phyloP scores from a whole-genome alignment of 2,888 invertebrate species.

The Dasypogon diadema region DNA sequence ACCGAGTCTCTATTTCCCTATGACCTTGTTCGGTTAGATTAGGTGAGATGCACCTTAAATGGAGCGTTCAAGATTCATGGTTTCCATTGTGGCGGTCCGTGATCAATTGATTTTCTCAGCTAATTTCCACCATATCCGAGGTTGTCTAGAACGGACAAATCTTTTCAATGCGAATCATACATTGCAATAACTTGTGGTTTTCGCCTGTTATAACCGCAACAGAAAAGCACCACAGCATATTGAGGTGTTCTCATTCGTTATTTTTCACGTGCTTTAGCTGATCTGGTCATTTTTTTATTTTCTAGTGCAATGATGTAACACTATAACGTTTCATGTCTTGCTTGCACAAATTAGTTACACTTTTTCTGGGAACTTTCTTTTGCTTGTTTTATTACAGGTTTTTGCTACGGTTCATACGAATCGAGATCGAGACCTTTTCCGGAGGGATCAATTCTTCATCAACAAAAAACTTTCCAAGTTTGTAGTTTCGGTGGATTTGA shows the following conservation, averaged over 20 bases:
- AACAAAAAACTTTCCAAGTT: not conserved
- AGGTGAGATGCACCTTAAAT: not conserved
- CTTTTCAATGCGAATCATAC: no score
- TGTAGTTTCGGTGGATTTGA: not conserved
- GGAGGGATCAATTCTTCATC: no score
- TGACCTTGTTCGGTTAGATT: not conserved
- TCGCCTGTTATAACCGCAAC: not conserved
- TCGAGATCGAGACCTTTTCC: no score
- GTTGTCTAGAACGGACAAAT: no score
- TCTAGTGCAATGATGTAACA: not conserved
- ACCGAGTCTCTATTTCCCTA: not conserved
- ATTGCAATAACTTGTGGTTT: no score
- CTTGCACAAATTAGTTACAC: conserved; percentile 7
- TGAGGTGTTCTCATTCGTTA: not conserved
- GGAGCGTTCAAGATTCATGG: not conserved
- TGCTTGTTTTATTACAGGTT: not conserved
- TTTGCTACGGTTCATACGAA: no score
- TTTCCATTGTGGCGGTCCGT: not conserved
- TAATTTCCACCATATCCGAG: not conserved
- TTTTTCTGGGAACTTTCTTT: not conserved
- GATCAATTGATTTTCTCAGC: not conserved
- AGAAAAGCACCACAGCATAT: not conserved
- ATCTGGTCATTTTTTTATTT: not conserved
- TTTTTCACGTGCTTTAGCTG: not conserved
- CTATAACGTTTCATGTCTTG: no score